A percentile compares a stretch with the other conserved stretches of the same genome.
phyloP scores from a whole-genome alignment of 2,797 vertebrate genomes.

The Alosa sapidissima region DNA sequence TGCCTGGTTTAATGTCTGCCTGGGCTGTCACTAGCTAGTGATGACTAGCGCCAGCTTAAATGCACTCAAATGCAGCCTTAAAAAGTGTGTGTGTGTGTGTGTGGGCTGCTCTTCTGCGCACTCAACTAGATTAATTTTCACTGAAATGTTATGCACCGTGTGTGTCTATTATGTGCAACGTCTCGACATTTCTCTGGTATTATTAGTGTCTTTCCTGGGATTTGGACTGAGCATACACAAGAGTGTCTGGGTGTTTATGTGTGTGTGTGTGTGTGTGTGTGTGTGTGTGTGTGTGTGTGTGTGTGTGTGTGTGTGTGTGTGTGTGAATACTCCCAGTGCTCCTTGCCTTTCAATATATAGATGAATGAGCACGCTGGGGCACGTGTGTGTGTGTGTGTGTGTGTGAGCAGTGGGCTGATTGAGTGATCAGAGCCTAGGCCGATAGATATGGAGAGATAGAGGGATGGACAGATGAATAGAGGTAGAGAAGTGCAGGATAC shows the following conservation, averaged over 20 bases:
- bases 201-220: background rate
- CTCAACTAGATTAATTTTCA: too few species aligned
- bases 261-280: conserved; percentile 14
- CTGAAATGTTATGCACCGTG: too few species aligned
- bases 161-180: background rate
- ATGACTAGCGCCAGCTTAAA: background rate
- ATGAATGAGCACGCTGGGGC: background rate
- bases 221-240: too few species aligned
- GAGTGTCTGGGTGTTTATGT: too few species aligned
- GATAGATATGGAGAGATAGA: background rate
- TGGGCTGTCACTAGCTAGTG: background rate
- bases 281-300: conserved; percentile 4
- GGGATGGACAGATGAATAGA: background rate
- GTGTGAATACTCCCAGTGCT: too few species aligned
- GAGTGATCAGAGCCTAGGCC: background rate
- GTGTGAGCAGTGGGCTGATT: background rate
- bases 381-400: background rate
- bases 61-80: background rate
- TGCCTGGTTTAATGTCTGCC: background rate
- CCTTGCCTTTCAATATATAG: background rate
- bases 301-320: background rate
- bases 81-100: background rate
- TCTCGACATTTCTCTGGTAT: background rate
- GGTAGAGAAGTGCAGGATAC: too few species aligned
- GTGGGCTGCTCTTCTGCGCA: background rate